Base-by-base conservation (phyloP, 1,140 invertebrate genomes). In the Drosophila rufa region DNA sequence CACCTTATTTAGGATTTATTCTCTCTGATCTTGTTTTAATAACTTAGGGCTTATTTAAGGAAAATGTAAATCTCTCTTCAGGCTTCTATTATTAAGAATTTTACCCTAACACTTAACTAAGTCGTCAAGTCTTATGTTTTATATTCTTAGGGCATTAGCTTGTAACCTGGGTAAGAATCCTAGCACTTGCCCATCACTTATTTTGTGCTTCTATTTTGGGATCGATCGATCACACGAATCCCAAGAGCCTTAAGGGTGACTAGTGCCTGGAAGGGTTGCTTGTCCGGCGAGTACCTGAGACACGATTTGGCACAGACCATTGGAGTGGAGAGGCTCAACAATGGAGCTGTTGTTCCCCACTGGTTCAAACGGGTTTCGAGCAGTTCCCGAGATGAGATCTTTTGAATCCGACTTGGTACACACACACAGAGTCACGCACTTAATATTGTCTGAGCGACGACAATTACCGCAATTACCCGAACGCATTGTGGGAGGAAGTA, bases 401-500 rank as follows among this genome's bases (percentile, higher is more conserved):
- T 53, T 30, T 75, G 46, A 82, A 59, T 58, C 30, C 36, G 48
- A 61, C 58, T 76, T 50, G 46, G 19, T 22, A 61, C 33, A 55
- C 25, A 36, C 45, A 45, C 64, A 75, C 22, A 61, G 33, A 38
- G 67, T 59, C 80, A 77, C 68, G 66, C 82, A 82, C 77, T 73
- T 65, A 61, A 59, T 73, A 73, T 79, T 77, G 69, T 82, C 62
- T 73, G 83, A 55, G 50, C 58, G 69, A 62, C 60, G 75, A 75
- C 84, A 87, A 87, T 87, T 89, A 82, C 79, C 66, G 55, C 51
- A 79, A 81, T 86, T 85, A 73, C 66, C 59, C 67, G 45, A 65
- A 66, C 48, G 65, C 75, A 67, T 83, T 89, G 84, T 71, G 80
- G 76, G 77, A 82, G 80, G 85, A 82, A 87, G 86, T 87, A 83